Evolutionary conservation across 2,797 vertebrate genomes (phyloP).

Genomic region (Helarctos malayanus): DNA sequence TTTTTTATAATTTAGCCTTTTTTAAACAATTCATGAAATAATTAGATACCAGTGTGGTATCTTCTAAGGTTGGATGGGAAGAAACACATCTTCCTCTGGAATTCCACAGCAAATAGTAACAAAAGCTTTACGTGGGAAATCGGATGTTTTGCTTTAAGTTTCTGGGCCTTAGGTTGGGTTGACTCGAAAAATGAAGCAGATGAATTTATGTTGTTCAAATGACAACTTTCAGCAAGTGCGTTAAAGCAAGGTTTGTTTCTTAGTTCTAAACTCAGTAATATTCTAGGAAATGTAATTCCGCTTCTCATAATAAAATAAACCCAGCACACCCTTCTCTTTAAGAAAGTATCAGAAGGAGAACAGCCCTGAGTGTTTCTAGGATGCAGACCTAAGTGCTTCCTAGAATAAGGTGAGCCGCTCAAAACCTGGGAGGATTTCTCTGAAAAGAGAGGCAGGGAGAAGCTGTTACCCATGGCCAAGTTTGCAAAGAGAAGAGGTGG

Average conservation of each 20-base stretch:
- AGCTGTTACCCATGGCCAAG: neutral
- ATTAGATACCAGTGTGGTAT: neutral
- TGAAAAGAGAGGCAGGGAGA: neutral
- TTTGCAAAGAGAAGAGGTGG: neutral
- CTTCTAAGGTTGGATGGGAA: neutral
- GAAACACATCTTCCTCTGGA: neutral
- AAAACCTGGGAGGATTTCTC: neutral
- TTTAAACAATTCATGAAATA: neutral
- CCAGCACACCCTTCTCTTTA: neutral
- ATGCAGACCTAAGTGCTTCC: neutral
- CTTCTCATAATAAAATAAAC: neutral
- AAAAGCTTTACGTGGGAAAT: neutral
- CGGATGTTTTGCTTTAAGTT: neutral
- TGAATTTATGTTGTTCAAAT: neutral
- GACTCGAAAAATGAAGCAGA: neutral
- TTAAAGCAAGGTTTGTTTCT: neutral
- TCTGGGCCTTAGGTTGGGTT: neutral
- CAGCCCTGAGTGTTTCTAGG: neutral
- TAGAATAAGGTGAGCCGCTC: neutral
- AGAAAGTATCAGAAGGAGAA: conserved; percentile 46
- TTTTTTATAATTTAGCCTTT: neutral
- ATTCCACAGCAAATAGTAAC: neutral
- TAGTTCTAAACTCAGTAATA: neutral
- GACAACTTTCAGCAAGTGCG: neutral
- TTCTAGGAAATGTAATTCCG: neutral